Evolutionary conservation across 2,888 invertebrate species (phyloP).

Genomic region (Lapara coniferarum): DNA sequence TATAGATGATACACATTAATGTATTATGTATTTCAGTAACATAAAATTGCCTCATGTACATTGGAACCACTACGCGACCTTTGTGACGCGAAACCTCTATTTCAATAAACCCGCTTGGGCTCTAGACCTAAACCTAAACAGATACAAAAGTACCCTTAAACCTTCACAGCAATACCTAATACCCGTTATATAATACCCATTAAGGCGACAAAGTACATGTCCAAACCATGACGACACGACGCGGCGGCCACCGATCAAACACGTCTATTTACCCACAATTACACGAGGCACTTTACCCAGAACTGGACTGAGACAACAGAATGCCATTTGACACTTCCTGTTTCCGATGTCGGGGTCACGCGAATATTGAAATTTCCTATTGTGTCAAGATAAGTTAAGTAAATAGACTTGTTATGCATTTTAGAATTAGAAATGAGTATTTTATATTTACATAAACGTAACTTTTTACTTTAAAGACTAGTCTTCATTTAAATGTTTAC

Average conservation of each 20-base stretch:
- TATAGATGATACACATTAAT: too few species aligned
- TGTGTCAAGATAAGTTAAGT: conserved; percentile 27
- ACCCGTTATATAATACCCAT: background rate
- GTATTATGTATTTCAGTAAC: too few species aligned
- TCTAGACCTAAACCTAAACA: background rate
- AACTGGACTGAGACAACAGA: conserved; percentile 81
- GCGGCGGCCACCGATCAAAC: conserved; percentile 58
- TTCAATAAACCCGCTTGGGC: background rate
- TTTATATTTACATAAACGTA: too few species aligned
- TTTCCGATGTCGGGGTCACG: conserved; percentile 69
- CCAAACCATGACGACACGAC: conserved; percentile 42
- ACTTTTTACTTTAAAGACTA: too few species aligned
- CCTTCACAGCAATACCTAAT: background rate
- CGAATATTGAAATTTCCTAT: conserved; percentile 49
- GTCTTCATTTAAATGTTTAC: too few species aligned
- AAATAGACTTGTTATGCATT: conserved; percentile 9
- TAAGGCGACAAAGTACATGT: background rate
- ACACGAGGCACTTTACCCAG: conserved; percentile 77
- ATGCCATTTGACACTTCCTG: conserved; percentile 82
- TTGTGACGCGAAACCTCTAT: background rate
- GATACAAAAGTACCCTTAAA: background rate
- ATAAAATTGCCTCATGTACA: too few species aligned
- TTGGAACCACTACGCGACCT: too few species aligned
- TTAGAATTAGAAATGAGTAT: background rate
- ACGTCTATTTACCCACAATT: conserved; percentile 77